Evolutionary conservation across 92 coral and sea anemone species (phyloP).

Genomic region (Pocillopora meandrina): DNA sequence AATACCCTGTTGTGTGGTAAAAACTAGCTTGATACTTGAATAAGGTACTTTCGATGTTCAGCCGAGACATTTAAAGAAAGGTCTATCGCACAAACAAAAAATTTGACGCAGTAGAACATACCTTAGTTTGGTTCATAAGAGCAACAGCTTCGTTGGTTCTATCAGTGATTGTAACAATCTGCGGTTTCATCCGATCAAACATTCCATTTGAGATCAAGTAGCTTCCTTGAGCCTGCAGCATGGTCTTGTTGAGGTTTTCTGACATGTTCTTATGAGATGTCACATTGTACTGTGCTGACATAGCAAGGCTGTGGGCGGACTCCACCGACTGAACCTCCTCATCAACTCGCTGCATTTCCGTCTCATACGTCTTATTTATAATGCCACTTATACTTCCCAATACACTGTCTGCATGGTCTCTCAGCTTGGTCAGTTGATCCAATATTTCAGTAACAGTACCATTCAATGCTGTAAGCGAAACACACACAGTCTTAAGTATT

Average conservation of each 20-base stretch:
- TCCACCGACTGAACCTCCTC: conserved; percentile 35
- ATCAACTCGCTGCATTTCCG: conserved; percentile 45
- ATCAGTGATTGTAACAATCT: conserved; percentile 27
- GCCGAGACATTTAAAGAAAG: too few species aligned
- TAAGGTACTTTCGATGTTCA: not conserved
- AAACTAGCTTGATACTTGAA: not conserved
- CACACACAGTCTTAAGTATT: not conserved
- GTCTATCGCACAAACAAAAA: not conserved
- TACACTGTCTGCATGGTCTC: conserved; percentile 44
- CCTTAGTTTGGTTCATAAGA: conserved; percentile 73
- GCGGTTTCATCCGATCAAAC: conserved; percentile 5
- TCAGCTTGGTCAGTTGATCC: conserved; percentile 38
- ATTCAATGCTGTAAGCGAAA: conserved; percentile 50
- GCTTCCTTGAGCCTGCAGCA: conserved; percentile 15
- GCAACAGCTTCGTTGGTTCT: conserved; percentile 30
- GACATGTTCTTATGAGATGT: conserved; percentile 52
- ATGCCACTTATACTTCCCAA: conserved; percentile 39
- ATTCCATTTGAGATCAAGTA: conserved; percentile 32
- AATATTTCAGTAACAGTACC: conserved; percentile 32
- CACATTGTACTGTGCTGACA: conserved; percentile 45
- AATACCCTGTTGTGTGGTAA: too few species aligned
- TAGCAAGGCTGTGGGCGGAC: conserved; percentile 30
- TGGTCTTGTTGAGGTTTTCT: conserved; percentile 45
- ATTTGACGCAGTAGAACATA: not conserved
- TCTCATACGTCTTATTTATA: conserved; percentile 20